Base-by-base conservation (phyloP, 2,888 invertebrate species). In the Priocnemis perturbator region DNA sequence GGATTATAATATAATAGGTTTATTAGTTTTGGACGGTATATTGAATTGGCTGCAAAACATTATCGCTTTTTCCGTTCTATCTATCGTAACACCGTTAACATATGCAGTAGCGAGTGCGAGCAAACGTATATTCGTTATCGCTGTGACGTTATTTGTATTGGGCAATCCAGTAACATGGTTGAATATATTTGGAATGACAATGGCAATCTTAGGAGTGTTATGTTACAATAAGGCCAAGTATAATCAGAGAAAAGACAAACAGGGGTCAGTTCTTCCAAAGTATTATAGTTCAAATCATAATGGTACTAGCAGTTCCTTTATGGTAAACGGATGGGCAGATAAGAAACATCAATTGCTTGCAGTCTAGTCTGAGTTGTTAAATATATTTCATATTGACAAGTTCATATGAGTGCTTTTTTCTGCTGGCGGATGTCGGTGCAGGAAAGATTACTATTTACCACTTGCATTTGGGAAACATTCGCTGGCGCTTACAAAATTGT, bases 31-130 rank as follows among this genome's bases (percentile, higher is more conserved):
- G 19, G 98, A 98, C 89, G 98, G 98, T 17, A 91, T 95, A 64
- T 92, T 98, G 77, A 97, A 96, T 86, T 98, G 98, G 95, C 90
- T 97, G 79, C 98, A 98, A 90, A 99, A 98, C 87, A 94, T 98
- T 83, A 93, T 97, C 62, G 98, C 98, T 0, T 98, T 98, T 90
- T 96, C 96, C 80, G 95, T 98, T 64, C 91, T 99, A 79, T 96
- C 96, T 63, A 90, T 95, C 76, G 96, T 98, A 48, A 94, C 97
- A n/a, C 97, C 98, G 50, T 91, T 98, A 44, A 96, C 97, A 0
- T 98, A 98, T 90, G 97, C 98, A 0, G 98, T 98, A 66, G 97
- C 97, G 62, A 98, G 96, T 89, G 96, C 97, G 26, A 97, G 97
- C 63, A 98, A 98, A 90, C 92, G 98, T 81, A 96, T 97, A 79